Evolutionary conservation across 1,140 invertebrate species (phyloP).

Genomic region (Mactra quadrangularis): DNA sequence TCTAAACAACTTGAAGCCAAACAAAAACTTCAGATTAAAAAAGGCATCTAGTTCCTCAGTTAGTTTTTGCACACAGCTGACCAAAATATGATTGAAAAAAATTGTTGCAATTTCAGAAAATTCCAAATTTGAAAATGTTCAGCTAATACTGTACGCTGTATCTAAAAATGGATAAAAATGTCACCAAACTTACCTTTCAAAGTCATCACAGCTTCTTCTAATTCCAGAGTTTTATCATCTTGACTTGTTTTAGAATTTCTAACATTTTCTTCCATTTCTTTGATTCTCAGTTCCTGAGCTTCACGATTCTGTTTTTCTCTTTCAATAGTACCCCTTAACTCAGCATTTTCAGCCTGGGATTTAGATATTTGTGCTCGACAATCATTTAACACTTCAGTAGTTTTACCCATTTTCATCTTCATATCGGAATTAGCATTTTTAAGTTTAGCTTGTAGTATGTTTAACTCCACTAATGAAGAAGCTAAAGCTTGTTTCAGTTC

Average conservation of each 20-base stretch:
- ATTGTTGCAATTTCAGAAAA: too few relatives aligned
- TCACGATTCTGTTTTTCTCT: conserved; percentile 70
- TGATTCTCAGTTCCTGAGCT: conserved; percentile 64
- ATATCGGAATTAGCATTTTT: conserved; percentile 77
- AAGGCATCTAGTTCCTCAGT: too few relatives aligned
- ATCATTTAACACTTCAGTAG: conserved; percentile 78
- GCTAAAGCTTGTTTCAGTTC: conserved; percentile 79
- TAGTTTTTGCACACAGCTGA: too few relatives aligned
- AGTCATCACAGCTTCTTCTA: conserved; percentile 59
- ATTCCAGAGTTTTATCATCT: conserved; percentile 64
- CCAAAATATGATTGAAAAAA: too few relatives aligned
- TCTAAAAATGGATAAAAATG: too few relatives aligned
- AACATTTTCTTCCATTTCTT: conserved; percentile 71
- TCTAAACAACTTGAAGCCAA: too few relatives aligned
- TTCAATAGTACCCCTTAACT: conserved; percentile 72
- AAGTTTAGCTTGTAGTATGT: conserved; percentile 77
- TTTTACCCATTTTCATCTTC: conserved; percentile 76
- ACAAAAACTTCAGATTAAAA: too few relatives aligned
- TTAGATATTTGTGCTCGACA: conserved; percentile 74
- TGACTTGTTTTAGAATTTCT: conserved; percentile 58
- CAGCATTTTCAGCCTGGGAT: conserved; percentile 79
- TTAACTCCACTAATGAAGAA: conserved; percentile 76
- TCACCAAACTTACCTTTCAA: conserved; percentile 47
- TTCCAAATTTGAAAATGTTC: too few relatives aligned
- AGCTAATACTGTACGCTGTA: too few relatives aligned